Conservation (phyloP, 2,888 invertebrate species). For the Tachina fera region DNA sequence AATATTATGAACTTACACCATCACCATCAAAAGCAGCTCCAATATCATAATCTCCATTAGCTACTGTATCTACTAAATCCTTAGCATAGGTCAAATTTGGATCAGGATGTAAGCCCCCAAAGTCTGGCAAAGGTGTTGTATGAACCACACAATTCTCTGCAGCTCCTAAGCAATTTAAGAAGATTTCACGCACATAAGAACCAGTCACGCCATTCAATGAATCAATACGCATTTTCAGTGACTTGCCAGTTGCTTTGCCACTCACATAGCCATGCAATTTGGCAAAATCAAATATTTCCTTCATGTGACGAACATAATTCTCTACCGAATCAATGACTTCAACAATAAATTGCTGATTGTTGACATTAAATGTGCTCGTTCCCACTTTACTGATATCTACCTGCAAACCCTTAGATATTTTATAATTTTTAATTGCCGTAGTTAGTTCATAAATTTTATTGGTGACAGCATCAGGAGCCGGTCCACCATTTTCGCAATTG, state of each 20-base stretch:
- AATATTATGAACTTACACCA: conserved; percentile 84
- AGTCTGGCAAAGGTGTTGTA: conserved; percentile 93
- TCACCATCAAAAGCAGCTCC: conserved; percentile 99
- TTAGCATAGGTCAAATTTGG: conserved; percentile 97
- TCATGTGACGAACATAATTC: conserved; percentile 95
- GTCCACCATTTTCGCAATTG: conserved; percentile 98
- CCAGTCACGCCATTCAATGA: conserved; percentile 99
- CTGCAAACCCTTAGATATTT: conserved; percentile 89
- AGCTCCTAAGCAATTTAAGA: conserved; percentile 93
- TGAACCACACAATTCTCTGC: conserved; percentile 88
- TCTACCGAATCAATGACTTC: conserved; percentile 95
- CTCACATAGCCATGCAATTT: conserved; percentile 89
- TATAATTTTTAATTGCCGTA: conserved; percentile 90
- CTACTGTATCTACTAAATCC: conserved; percentile 89
- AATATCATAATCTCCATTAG: conserved; percentile 85
- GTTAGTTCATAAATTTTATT: conserved; percentile 93
- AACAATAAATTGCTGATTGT: conserved; percentile 89
- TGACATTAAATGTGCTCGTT: conserved; percentile 85
- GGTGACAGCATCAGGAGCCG: conserved; percentile 96
- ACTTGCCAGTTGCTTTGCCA: conserved; percentile 86
- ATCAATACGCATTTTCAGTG: conserved; percentile 94
- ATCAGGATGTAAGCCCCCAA: conserved; percentile 98
- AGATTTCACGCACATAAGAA: conserved; percentile 95
- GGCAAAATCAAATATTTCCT: conserved; percentile 97
- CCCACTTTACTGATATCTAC: conserved; percentile 91